Evolutionary conservation across 1,140 invertebrate species (phyloP).

Genomic region (Nasonia longicornis): DNA sequence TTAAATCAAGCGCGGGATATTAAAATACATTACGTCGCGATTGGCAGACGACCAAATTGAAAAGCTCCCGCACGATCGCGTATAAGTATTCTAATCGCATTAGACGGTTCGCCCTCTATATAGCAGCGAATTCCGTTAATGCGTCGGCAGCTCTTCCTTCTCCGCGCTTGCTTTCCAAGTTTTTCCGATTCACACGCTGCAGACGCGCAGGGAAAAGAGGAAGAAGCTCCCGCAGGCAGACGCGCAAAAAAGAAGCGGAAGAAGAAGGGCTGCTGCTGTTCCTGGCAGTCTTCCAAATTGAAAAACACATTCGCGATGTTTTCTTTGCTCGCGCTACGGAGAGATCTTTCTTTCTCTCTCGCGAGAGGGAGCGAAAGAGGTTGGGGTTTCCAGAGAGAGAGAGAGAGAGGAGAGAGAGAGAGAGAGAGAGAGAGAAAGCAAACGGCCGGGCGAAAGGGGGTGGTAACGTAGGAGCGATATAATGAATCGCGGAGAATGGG

Average conservation of each 20-base stretch:
- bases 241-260: constrained; percentile 6
- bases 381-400: background rate
- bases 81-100: constrained; percentile 31
- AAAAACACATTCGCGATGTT: constrained; percentile 58
- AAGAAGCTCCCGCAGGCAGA: background rate
- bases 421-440: background rate
- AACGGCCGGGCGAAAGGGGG: constrained; percentile 28
- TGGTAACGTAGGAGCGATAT: constrained; percentile 45
- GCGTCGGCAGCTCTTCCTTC: background rate
- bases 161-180: background rate
- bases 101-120: background rate
- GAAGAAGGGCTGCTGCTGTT: constrained; percentile 42
- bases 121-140: constrained; percentile 22
- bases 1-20: constrained; percentile 64
- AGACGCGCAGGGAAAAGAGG: background rate
- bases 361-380: constrained; percentile 35
- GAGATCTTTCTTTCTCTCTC: background rate
- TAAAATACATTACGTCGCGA: constrained; percentile 54
- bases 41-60: constrained; percentile 66
- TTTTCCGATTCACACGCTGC: constrained; percentile 12
- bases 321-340: constrained; percentile 48
- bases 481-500: constrained; percentile 50
- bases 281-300: constrained; percentile 57
- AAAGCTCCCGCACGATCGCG: constrained; percentile 47
- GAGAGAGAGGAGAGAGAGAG: too few species aligned